Base-by-base conservation (phyloP, 2,888 invertebrate genomes). In the Drosophila aldrichi region DNA sequence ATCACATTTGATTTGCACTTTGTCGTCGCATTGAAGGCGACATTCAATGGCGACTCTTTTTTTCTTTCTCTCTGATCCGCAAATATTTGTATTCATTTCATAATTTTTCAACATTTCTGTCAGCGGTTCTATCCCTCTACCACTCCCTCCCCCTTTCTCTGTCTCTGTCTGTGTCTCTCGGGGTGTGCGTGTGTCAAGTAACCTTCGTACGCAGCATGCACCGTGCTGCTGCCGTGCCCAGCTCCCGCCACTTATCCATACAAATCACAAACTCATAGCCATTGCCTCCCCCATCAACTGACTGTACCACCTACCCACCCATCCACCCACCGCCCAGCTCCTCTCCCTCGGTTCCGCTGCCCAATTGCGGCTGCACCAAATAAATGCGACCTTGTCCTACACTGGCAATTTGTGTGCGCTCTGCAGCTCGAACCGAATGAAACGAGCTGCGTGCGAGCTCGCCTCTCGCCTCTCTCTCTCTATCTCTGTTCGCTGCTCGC, bases 301-400 rank as follows among this genome's bases (percentile, higher is more conserved):
- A 22, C 44, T 44, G 44, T 14, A 16, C 44, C 20, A 20, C 43
- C 43, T 20, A 20, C 1, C 20, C 18, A 7, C 2, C 6, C 44
- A 38, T 1, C 38, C 16, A 8, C n/a, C 40, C 7, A 7, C 40
- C n/a, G 2, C 36, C 6, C 16, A 10, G 32, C 36, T 7, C 43
- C 54, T 56, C 60, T 56, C 60, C 57, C 54, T 38, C 60, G 68
- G 55, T 72, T 65, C 25, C 67, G 71, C 77, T 81, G 78, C 72
- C 85, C 83, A 84, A 87, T 84, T 83, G 83, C 69, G 74, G 73
- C 69, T 83, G 89, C 87, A 86, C 84, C 82, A 79, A 85, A 87
- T 88, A 81, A 89, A 79, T 69, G 88, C 85, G 89, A 87, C 87
- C 87, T 87, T 87, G 87, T 87, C 82, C 87, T 87, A 89, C 82